Percentiles rank a stretch among this genome's conserved stretches.
These are phyloP conservation scores for Scaptomyza parva DNA, from an alignment of 2,888 invertebrate genomes.

Conservation along the genomic window DNA sequence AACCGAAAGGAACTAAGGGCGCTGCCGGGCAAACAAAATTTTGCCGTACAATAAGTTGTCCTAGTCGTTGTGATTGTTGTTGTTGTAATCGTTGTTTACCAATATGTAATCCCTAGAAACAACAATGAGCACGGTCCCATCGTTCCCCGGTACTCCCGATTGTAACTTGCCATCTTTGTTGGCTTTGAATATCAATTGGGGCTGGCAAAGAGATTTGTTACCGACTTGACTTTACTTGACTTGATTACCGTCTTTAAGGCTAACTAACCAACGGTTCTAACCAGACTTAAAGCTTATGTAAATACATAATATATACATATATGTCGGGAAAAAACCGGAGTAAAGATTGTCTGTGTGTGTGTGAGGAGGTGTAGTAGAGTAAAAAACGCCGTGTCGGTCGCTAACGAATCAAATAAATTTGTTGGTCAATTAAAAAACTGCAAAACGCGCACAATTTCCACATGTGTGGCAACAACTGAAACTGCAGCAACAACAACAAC, in stretches of 20 bases:
- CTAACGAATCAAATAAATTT: constrained; percentile 85
- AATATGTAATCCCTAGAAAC: constrained; percentile 78
- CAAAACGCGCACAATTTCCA: constrained; percentile 82
- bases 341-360: constrained; percentile 7
- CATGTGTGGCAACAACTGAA: constrained; percentile 73
- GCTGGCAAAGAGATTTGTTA: constrained; percentile 3
- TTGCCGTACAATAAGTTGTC: constrained; percentile 72
- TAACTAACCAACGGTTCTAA: neutral
- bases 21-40: constrained; percentile 68
- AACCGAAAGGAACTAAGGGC: constrained; percentile 12
- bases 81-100: constrained; percentile 76
- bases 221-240: neutral
- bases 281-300: constrained; percentile 29
- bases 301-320: constrained; percentile 27
- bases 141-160: neutral
- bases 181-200: constrained; percentile 67
- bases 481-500: constrained; percentile 48
- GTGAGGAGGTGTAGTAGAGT: neutral
- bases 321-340: too few species aligned
- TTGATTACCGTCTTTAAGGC: neutral
- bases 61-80: constrained; percentile 44
- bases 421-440: constrained; percentile 85
- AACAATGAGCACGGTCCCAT: constrained; percentile 51
- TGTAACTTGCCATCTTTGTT: constrained; percentile 14
- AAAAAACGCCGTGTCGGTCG: constrained; percentile 71